These are phyloP conservation scores for Cistogaster globosa DNA, from an alignment of 2,888 invertebrate genomes.

Conservation along the genomic window DNA sequence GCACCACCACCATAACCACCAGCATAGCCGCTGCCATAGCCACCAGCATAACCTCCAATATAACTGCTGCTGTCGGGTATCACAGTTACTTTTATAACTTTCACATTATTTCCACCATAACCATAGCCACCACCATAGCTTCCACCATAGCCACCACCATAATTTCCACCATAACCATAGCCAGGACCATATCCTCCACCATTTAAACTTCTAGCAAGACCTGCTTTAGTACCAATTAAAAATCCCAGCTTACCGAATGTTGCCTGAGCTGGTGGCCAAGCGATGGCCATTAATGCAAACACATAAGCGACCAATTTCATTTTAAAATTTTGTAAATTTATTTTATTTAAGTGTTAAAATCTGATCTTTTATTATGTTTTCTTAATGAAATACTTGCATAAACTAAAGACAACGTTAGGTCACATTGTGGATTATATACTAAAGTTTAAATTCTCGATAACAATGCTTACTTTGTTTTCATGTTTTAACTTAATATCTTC, in stretches of 20 bases:
- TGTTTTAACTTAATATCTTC: slow-evolving; percentile 15
- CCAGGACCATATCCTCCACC: too few species aligned
- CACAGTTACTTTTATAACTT: slow-evolving; percentile 78
- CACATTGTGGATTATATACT: slow-evolving; percentile 61
- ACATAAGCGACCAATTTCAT: slow-evolving; percentile 73
- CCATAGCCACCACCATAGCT: slow-evolving; percentile 62
- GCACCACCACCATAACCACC: slow-evolving; percentile 31
- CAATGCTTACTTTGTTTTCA: slow-evolving; percentile 58
- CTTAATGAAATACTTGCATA: slow-evolving; percentile 62
- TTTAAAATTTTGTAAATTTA: slow-evolving; percentile 15
- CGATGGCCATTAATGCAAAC: slow-evolving; percentile 55
- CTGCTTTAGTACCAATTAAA: slow-evolving; percentile 70
- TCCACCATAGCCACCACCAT: slow-evolving; percentile 48
- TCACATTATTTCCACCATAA: slow-evolving; percentile 74
- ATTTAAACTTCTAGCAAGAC: too few species aligned
- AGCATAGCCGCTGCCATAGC: slow-evolving; percentile 11
- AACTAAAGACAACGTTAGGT: slow-evolving; percentile 71
- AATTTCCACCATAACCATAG: slow-evolving; percentile 59
- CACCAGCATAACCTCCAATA: slow-evolving; percentile 45
- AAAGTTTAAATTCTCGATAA: slow-evolving; percentile 24
- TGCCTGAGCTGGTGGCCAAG: slow-evolving; percentile 73
- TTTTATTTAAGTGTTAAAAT: background rate
- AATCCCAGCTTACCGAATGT: slow-evolving; percentile 77
- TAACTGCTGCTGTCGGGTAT: slow-evolving; percentile 71
- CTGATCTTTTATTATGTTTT: slow-evolving; percentile 25